Conservation (phyloP, 2,797 vertebrate species). For the Cercopithecus neglectus region DNA sequence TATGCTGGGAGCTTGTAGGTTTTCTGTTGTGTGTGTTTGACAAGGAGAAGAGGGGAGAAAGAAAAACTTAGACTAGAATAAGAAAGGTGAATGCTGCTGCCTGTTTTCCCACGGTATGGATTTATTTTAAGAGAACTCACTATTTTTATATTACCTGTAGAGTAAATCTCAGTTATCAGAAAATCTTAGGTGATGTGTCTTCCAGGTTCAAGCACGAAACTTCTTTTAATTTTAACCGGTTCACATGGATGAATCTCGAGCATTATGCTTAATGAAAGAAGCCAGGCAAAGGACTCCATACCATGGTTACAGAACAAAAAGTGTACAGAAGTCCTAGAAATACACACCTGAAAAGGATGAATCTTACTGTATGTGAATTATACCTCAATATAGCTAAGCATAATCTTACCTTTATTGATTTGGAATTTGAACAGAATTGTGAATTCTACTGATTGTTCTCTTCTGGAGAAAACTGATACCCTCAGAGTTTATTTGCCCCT, state of each 20-base stretch:
- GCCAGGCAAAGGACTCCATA: not conserved
- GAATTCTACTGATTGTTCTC: slow-evolving; percentile 13
- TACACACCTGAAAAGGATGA: not conserved
- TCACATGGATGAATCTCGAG: slow-evolving; percentile 20
- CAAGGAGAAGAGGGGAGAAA: not conserved
- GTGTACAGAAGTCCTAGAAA: not conserved
- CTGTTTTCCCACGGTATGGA: not conserved
- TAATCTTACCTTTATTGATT: slow-evolving; percentile 22
- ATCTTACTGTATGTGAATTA: not conserved
- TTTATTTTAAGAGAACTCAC: slow-evolving; percentile 40
- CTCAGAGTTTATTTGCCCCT: not conserved
- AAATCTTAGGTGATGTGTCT: slow-evolving; percentile 46
- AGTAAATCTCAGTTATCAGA: slow-evolving; percentile 41
- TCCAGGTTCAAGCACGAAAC: slow-evolving; percentile 47
- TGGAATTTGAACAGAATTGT: slow-evolving; percentile 40
- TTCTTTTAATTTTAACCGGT: slow-evolving; percentile 25
- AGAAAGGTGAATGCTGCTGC: not conserved
- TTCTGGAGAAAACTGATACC: slow-evolving; percentile 1
- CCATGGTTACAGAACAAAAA: not conserved
- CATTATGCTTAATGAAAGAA: slow-evolving; percentile 27
- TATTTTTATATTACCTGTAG: slow-evolving; percentile 43
- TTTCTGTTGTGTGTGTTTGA: not conserved
- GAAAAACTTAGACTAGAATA: not conserved
- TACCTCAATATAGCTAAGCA: not conserved
- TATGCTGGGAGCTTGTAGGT: not conserved